phyloP scores from a whole-genome alignment of 2,113 vertebrate species.

The Tyrannus savana region DNA sequence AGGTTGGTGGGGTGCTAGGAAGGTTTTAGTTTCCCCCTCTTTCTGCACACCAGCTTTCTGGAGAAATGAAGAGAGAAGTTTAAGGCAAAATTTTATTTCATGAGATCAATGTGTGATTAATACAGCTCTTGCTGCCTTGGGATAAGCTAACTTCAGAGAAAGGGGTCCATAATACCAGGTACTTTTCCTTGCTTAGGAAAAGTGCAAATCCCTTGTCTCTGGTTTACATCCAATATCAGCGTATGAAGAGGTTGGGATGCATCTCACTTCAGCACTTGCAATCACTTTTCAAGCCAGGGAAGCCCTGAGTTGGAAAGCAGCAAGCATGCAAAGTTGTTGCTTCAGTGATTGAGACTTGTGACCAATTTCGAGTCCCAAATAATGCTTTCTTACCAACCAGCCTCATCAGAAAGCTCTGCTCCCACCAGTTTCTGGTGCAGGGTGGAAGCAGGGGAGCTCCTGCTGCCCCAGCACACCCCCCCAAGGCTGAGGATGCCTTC shows the following conservation, averaged over 20 bases:
- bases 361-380: not conserved
- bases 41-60: not conserved
- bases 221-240: not conserved
- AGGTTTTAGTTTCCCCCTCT: not conserved
- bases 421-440: not conserved
- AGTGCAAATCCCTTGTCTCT: not conserved
- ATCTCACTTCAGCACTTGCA: not conserved
- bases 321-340: not conserved
- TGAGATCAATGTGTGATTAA: not conserved
- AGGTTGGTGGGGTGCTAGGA: not conserved
- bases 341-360: not conserved
- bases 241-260: accelerated
- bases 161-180: not conserved
- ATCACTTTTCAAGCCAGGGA: not conserved
- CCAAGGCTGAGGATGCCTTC: not conserved
- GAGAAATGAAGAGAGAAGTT: not conserved
- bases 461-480: accelerated
- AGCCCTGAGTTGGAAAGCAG: not conserved
- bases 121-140: not conserved
- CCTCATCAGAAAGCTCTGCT: not conserved
- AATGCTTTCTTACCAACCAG: not conserved
- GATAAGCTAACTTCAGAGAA: not conserved
- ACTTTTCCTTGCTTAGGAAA: not conserved
- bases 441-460: not conserved
- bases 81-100: not conserved